Evolutionary conservation across 2,113 vertebrate species (phyloP).

Genomic region (Entomyzon cyanotis): DNA sequence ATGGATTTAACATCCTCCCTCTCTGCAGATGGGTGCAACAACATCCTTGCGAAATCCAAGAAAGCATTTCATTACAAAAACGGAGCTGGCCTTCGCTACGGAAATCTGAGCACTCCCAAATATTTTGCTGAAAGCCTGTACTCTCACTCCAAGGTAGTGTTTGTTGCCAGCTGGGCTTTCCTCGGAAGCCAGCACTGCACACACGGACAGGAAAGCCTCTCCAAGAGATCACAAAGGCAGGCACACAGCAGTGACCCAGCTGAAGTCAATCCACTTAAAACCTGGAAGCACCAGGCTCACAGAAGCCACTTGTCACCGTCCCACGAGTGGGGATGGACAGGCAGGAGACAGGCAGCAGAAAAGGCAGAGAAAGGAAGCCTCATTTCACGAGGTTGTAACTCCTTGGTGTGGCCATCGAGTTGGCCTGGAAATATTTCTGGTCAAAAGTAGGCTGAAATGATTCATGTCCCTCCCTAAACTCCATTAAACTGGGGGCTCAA

Average conservation of each 20-base stretch:
- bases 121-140: background rate
- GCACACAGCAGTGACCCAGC: background rate
- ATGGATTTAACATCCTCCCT: background rate
- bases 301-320: background rate
- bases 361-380: background rate
- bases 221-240: background rate
- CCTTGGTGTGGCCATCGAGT: background rate
- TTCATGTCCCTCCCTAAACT: constrained; percentile 4
- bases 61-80: background rate
- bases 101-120: background rate
- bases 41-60: background rate
- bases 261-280: background rate
- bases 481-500: constrained; percentile 4
- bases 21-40: background rate
- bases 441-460: background rate
- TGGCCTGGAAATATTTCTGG: background rate
- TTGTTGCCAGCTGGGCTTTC: background rate
- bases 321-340: background rate
- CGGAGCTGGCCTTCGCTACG: background rate
- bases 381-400: background rate
- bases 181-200: background rate
- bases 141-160: background rate
- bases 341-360: background rate
- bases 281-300: background rate
- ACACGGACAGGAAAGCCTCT: background rate